Conservation (phyloP, 1,140 invertebrate genomes). For the Ectropis grisescens region DNA sequence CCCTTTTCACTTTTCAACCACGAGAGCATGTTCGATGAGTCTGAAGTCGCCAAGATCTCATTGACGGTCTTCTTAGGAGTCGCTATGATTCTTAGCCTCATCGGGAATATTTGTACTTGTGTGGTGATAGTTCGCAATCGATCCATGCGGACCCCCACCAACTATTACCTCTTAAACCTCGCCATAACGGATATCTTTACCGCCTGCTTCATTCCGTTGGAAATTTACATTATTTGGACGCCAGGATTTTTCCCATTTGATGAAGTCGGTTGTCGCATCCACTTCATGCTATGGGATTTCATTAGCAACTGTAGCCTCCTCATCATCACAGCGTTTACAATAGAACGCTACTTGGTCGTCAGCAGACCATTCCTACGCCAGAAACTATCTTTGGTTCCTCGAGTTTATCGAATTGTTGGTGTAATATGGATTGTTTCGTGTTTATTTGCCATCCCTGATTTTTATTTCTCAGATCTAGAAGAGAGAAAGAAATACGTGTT, state of each 20-base stretch:
- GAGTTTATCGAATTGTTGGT: conserved; percentile 80
- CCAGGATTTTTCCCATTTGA: conserved; percentile 89
- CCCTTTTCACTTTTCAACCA: conserved; percentile 22
- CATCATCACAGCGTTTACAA: conserved; percentile 85
- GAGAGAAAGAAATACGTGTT: conserved; percentile 60
- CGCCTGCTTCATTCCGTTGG: conserved; percentile 81
- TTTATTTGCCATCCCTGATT: conserved; percentile 82
- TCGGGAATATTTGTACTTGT: conserved; percentile 94
- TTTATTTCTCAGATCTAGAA: conserved; percentile 77
- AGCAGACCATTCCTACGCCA: conserved; percentile 82
- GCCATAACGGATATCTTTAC: conserved; percentile 93
- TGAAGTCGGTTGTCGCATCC: conserved; percentile 85
- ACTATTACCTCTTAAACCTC: conserved; percentile 93
- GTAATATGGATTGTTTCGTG: conserved; percentile 79
- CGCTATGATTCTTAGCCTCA: conserved; percentile 86
- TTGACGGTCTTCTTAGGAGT: conserved; percentile 82
- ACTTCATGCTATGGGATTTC: conserved; percentile 87
- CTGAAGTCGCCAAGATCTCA: conserved; percentile 79
- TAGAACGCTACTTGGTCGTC: conserved; percentile 84
- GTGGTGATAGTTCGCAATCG: conserved; percentile 92
- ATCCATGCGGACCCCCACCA: conserved; percentile 91
- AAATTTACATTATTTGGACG: conserved; percentile 89
- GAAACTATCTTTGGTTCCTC: conserved; percentile 84
- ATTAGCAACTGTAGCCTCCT: conserved; percentile 94
- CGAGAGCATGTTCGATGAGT: conserved; percentile 68